Percentiles rank a stretch among this genome's conserved stretches.
Conservation (phyloP, 1,140 invertebrate species). For the Himalopsyche phryganea region DNA sequence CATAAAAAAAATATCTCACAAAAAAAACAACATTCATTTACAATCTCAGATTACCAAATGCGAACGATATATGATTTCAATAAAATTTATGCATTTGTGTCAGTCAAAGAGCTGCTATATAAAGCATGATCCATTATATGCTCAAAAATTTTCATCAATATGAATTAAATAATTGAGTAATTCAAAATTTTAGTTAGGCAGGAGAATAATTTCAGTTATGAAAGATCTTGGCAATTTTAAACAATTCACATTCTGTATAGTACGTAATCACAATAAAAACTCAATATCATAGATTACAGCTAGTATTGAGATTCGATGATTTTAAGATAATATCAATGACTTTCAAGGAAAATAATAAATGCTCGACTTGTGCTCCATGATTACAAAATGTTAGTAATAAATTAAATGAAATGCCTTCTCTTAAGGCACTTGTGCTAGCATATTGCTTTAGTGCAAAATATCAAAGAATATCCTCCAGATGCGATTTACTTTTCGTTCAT, state of each 20-base stretch:
- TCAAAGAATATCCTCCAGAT: neutral
- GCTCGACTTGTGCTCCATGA: slow-evolving; percentile 22
- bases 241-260: too few species aligned
- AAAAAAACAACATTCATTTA: slow-evolving; percentile 19
- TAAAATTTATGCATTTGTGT: slow-evolving; percentile 14
- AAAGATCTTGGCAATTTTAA: too few species aligned
- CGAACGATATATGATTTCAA: neutral
- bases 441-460: slow-evolving; percentile 19
- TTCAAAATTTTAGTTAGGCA: too few species aligned
- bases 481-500: too few species aligned
- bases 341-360: slow-evolving; percentile 24
- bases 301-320: neutral
- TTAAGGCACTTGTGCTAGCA: slow-evolving; percentile 32
- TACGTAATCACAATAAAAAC: neutral
- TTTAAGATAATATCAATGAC: neutral
- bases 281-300: neutral
- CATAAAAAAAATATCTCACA: slow-evolving; percentile 31
- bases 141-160: too few species aligned
- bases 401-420: slow-evolving; percentile 21
- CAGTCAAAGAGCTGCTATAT: slow-evolving; percentile 20
- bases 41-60: slow-evolving; percentile 12
- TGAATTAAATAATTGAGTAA: too few species aligned
- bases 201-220: too few species aligned
- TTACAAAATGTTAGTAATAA: slow-evolving; percentile 8
- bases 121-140: slow-evolving; percentile 5